Evolutionary conservation across 2,113 vertebrate genomes (phyloP).

Genomic region (Todiramphus chloris): DNA sequence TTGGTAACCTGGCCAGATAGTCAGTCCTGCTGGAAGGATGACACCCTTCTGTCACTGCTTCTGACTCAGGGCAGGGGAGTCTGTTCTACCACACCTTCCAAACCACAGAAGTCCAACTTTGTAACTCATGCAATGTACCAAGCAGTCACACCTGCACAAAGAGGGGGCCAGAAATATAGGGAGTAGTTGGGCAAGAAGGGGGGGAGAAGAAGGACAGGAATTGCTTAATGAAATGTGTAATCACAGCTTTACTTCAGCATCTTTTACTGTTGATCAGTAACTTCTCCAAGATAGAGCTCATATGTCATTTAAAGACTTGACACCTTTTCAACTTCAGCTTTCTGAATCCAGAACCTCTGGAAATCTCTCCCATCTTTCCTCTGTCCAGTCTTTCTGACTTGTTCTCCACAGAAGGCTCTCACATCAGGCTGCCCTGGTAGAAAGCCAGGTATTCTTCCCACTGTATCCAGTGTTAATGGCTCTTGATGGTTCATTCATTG

Average conservation of each 20-base stretch:
- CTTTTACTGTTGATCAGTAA: not conserved
- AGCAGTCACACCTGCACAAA: not conserved
- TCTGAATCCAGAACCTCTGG: not conserved
- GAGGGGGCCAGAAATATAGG: not conserved
- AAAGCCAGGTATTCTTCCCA: not conserved
- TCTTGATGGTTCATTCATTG: not conserved
- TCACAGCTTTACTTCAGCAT: not conserved
- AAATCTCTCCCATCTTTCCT: not conserved
- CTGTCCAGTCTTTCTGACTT: not conserved
- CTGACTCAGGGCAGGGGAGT: no score
- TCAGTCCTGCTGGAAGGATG: not conserved
- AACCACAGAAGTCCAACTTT: not conserved
- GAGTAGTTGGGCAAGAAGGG: no score
- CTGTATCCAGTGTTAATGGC: not conserved
- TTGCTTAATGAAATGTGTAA: not conserved
- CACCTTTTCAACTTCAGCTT: not conserved
- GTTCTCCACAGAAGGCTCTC: not conserved
- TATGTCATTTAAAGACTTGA: not conserved
- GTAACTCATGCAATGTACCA: not conserved
- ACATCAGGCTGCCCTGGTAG: not conserved
- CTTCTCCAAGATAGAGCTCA: not conserved
- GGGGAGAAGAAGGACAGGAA: not conserved
- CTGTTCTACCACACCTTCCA: not conserved
- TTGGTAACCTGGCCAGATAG: not conserved
- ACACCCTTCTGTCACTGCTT: not conserved